These are phyloP conservation scores for Adelosebastes latens DNA, from an alignment of 2,797 vertebrate genomes.

Conservation along the genomic window DNA sequence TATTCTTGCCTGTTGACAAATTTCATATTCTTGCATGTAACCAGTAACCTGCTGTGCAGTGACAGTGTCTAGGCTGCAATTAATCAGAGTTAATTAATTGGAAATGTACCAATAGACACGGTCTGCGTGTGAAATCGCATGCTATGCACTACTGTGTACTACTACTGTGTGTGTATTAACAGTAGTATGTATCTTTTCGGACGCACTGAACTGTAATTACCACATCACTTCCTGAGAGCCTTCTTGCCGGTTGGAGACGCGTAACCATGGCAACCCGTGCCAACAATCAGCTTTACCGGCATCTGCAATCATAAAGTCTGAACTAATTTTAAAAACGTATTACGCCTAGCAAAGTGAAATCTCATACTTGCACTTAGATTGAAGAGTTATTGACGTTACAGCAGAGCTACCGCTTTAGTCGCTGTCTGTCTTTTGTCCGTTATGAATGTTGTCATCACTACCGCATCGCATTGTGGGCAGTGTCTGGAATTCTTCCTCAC, in stretches of 20 bases:
- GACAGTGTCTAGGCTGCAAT: background rate
- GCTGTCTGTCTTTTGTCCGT: background rate
- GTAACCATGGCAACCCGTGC: background rate
- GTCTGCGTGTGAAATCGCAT: background rate
- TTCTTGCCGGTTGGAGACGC: background rate
- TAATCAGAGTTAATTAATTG: conserved; percentile 5
- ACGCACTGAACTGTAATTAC: background rate
- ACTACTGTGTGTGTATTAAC: background rate
- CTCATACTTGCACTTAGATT: background rate
- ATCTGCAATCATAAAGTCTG: background rate
- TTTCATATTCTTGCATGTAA: background rate
- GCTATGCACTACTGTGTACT: background rate
- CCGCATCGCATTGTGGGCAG: too few relatives aligned
- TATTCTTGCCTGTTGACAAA: background rate
- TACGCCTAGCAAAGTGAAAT: background rate
- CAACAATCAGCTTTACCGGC: background rate
- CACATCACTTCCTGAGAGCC: background rate
- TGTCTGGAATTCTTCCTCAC: too few relatives aligned
- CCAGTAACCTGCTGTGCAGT: background rate
- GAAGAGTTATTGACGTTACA: background rate
- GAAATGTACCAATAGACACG: background rate
- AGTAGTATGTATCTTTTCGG: background rate
- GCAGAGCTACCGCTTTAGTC: background rate
- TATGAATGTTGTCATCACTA: background rate
- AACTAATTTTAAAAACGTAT: background rate